Base-by-base conservation (phyloP, 1,140 invertebrate genomes). In the Sinonovacula constricta region DNA sequence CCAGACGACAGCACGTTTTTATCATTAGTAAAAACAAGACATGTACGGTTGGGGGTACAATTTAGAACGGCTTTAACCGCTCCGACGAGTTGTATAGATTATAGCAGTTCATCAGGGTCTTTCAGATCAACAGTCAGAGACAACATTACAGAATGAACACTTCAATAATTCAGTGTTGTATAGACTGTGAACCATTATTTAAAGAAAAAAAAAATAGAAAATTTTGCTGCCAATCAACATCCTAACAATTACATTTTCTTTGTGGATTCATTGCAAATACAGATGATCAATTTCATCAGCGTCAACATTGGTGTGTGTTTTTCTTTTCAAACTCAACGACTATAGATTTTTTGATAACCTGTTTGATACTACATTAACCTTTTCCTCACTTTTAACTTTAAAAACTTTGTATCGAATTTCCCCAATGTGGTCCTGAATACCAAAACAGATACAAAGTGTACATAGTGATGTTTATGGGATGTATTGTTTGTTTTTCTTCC, bases 81-180 rank as follows among this genome's bases (percentile, higher is more conserved):
- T 53, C 28, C 69, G 5, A 71, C 51, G 31, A 71, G 69, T 49
- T 71, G 69, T 60, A 71, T 71, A 39, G 69, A 60, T 22, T 71
- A 71, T 30, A 59, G 69, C 49, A 51, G 24, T 39, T 71, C 69
- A 39, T 15, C 69, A 71, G 54, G 53, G 1, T 60, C 45, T 71
- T 71, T 71, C 33, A 54, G 63, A 63, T 62, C 60, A 33, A 33
- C 30, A 5, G 31, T 62, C 60, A 72, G 69, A 51, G 69, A 72
- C n/a, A 72, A 33, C 51, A 72, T 72, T 33, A 30, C 57, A 72
- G 56, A 72, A 72, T 72, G 45, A 66, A 66, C 26, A 51, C 63
- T 30, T 53, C 28, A 28, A 24, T 51, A 66, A 10, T 71, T 10
- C 69, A 49, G 26, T 72, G 57, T 62, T 72, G 69, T 59, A 72